phyloP scores from a whole-genome alignment of 2,888 invertebrate genomes.

The Prenolepis imparis region DNA sequence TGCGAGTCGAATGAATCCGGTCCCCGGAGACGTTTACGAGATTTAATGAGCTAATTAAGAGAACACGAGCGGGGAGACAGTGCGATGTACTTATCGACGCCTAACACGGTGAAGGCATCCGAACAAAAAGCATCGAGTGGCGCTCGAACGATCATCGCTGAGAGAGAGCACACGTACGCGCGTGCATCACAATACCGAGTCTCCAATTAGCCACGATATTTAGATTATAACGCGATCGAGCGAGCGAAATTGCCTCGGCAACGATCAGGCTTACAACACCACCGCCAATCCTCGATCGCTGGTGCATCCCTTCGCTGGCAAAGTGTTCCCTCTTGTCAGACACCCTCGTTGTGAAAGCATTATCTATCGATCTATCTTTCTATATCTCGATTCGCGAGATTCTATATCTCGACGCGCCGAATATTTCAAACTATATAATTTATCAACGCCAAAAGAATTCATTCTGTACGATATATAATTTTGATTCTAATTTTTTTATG shows the following conservation, averaged over 20 bases:
- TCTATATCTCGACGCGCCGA: background rate
- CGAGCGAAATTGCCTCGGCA: slow-evolving; percentile 75
- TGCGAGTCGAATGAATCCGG: slow-evolving; percentile 47
- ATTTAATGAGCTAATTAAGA: slow-evolving; percentile 83
- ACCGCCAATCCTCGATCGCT: slow-evolving; percentile 52
- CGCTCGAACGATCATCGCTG: slow-evolving; percentile 79
- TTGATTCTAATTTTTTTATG: background rate
- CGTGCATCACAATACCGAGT: slow-evolving; percentile 79
- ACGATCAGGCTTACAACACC: slow-evolving; percentile 72
- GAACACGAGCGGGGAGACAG: slow-evolving; percentile 59
- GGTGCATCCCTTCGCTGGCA: slow-evolving; percentile 54
- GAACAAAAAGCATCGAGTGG: slow-evolving; percentile 78
- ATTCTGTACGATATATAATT: background rate
- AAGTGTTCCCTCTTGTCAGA: slow-evolving; percentile 70
- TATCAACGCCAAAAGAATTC: background rate
- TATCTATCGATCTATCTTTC: slow-evolving; percentile 29
- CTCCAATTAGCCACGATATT: slow-evolving; percentile 86
- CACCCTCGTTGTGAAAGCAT: slow-evolving; percentile 60
- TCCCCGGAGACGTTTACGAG: slow-evolving; percentile 72
- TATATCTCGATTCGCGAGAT: slow-evolving; percentile 16
- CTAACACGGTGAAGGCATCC: slow-evolving; percentile 70
- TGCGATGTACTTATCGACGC: slow-evolving; percentile 69
- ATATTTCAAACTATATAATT: slow-evolving; percentile 1
- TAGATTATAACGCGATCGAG: slow-evolving; percentile 81
- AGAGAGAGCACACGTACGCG: slow-evolving; percentile 68